Percentiles rank a stretch among this genome's conserved stretches.
phyloP scores from a whole-genome alignment of 2,888 invertebrate species.

The Sarcophaga rosellei region DNA sequence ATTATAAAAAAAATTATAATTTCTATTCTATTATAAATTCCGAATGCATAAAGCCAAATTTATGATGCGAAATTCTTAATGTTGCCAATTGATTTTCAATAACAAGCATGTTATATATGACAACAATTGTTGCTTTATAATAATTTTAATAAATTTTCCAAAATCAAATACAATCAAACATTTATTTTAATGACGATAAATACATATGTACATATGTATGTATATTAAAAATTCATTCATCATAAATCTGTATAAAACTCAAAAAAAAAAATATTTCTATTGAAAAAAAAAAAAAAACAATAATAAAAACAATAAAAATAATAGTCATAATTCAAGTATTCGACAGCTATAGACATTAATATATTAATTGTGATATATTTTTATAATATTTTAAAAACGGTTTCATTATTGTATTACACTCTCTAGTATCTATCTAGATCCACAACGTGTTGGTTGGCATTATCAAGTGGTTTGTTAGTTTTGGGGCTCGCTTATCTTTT shows the following conservation, averaged over 20 bases:
- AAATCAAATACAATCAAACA: neutral
- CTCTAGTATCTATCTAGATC: neutral
- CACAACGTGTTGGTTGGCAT: neutral
- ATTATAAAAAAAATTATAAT: too few relatives aligned
- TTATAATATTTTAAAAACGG: neutral
- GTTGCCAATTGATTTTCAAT: neutral
- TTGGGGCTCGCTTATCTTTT: conserved; percentile 25
- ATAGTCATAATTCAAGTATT: conserved; percentile 32
- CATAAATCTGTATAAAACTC: neutral
- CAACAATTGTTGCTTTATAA: neutral
- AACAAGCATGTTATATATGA: too few relatives aligned
- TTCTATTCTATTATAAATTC: too few relatives aligned
- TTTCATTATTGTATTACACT: too few relatives aligned
- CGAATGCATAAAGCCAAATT: neutral
- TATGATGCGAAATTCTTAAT: neutral
- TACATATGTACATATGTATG: too few relatives aligned
- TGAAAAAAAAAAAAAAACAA: conserved; percentile 30
- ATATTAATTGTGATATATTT: conserved; percentile 29
- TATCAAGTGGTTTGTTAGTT: conserved; percentile 25
- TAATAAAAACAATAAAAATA: conserved; percentile 9
- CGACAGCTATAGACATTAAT: conserved; percentile 18
- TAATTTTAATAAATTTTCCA: conserved; percentile 20
- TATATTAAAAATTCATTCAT: conserved; percentile 24
- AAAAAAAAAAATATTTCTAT: conserved; percentile 20
- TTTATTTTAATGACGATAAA: conserved; percentile 9